A percentile compares a stretch with the other conserved stretches of the same genome.
Conservation (phyloP, 1,140 invertebrate genomes). For the Phocides pigmalion region DNA sequence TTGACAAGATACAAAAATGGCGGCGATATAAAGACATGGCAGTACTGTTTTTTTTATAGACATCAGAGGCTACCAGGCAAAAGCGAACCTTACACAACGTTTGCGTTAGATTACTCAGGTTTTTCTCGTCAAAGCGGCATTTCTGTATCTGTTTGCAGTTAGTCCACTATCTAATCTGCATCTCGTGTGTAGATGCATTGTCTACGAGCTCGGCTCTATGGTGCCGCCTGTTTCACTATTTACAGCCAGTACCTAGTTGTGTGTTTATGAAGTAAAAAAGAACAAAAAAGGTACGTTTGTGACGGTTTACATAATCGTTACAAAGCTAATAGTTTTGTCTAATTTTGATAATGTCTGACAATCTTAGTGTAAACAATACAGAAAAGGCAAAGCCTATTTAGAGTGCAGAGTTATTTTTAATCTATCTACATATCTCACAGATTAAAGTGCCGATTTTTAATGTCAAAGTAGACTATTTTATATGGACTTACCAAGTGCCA, state of each 20-base stretch:
- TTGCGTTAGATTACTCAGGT: slow-evolving; percentile 17
- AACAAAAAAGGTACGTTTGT: slow-evolving; percentile 11
- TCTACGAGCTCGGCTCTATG: slow-evolving; percentile 27
- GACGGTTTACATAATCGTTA: slow-evolving; percentile 5
- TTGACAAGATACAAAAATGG: too few relatives aligned
- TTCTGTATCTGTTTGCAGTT: slow-evolving; percentile 29
- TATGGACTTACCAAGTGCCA: too few relatives aligned
- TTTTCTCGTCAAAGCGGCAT: slow-evolving; percentile 36
- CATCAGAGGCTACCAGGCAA: slow-evolving; percentile 3
- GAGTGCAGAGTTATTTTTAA: too few relatives aligned
- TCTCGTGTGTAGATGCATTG: slow-evolving; percentile 32
- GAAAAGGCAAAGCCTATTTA: too few relatives aligned
- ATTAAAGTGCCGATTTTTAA: too few relatives aligned
- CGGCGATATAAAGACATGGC: too few relatives aligned
- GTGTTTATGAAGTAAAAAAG: slow-evolving; percentile 2
- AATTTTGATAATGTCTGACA: too few relatives aligned
- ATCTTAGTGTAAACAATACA: too few relatives aligned
- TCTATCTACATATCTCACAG: too few relatives aligned
- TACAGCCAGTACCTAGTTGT: slow-evolving; percentile 20
- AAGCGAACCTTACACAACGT: slow-evolving; percentile 7
- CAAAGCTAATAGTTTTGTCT: neutral
- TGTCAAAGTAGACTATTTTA: too few relatives aligned
- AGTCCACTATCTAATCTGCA: slow-evolving; percentile 36
- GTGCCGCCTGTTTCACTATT: slow-evolving; percentile 7
- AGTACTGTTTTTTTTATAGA: neutral